Conservation (phyloP, 2,797 vertebrate species). For the Eospalax fontanierii region DNA sequence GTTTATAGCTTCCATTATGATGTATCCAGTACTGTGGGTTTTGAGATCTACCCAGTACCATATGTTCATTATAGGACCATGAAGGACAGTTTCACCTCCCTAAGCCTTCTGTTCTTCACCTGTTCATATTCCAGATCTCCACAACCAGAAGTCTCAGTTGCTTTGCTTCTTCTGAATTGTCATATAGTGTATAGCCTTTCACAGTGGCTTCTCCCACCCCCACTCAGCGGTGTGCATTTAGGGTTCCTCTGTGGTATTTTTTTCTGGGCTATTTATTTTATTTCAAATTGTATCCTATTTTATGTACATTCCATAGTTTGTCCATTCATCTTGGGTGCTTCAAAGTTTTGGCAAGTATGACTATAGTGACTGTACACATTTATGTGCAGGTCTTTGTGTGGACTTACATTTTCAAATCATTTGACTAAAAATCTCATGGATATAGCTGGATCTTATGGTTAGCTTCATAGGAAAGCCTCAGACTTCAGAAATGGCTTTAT, state of each 20-base stretch:
- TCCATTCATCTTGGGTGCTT: slow-evolving; percentile 9
- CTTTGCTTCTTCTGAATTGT: neutral
- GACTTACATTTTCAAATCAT: slow-evolving; percentile 13
- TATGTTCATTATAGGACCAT: neutral
- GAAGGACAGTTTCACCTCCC: neutral
- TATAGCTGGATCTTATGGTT: neutral
- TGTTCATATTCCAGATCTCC: too few relatives aligned
- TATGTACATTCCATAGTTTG: neutral
- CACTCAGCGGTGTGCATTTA: neutral
- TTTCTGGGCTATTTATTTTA: slow-evolving; percentile 24
- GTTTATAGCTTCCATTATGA: slow-evolving; percentile 11
- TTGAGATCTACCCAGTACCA: neutral
- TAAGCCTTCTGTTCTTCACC: neutral
- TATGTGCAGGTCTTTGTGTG: neutral
- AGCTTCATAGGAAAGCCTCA: neutral
- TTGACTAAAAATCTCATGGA: neutral
- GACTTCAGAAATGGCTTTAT: neutral
- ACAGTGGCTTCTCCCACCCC: neutral
- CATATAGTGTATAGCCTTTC: neutral
- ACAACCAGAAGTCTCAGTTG: neutral
- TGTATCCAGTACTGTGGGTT: neutral
- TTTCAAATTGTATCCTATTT: slow-evolving; percentile 10
- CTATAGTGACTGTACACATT: neutral
- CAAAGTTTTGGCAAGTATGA: neutral
- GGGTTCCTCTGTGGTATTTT: neutral